These are phyloP conservation scores for Lepeophtheirus nordmannii DNA, from an alignment of 2,888 invertebrate genomes.

Conservation along the genomic window DNA sequence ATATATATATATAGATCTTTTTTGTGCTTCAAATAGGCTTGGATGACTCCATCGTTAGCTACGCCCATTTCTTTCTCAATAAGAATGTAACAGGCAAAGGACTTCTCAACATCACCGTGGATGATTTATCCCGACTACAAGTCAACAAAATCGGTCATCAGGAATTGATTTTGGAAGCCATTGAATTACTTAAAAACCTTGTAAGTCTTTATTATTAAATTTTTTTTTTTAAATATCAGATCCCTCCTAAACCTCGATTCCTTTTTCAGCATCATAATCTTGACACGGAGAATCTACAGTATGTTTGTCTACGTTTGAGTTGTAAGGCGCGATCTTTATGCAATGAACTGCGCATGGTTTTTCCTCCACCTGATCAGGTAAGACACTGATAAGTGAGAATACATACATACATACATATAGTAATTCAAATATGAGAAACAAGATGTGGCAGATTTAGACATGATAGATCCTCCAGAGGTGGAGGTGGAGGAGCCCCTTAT, in stretches of 20 bases:
- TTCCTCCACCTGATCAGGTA: slow-evolving; percentile 20
- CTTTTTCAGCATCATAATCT: slow-evolving; percentile 65
- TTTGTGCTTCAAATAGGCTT: slow-evolving; percentile 43
- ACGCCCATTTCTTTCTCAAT: slow-evolving; percentile 61
- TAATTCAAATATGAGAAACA: too few species aligned
- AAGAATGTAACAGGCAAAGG: slow-evolving; percentile 64
- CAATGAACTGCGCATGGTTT: slow-evolving; percentile 40
- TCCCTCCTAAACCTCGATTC: slow-evolving; percentile 26
- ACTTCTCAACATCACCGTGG: slow-evolving; percentile 64
- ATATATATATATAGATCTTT: too few species aligned
- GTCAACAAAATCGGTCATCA: slow-evolving; percentile 77
- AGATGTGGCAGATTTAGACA: too few species aligned
- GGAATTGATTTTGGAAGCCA: slow-evolving; percentile 76
- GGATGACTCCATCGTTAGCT: slow-evolving; percentile 58
- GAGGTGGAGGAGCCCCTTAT: too few species aligned
- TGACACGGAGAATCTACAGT: slow-evolving; percentile 77
- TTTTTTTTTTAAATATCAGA: too few species aligned
- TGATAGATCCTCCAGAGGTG: too few species aligned
- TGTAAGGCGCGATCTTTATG: slow-evolving; percentile 60
- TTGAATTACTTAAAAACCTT: slow-evolving; percentile 72
- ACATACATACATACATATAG: too few species aligned
- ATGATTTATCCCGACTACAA: slow-evolving; percentile 72
- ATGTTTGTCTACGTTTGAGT: slow-evolving; percentile 63
- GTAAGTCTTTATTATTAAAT: slow-evolving; percentile 47
- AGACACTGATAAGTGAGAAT: slow-evolving; percentile 10